phyloP scores from a whole-genome alignment of 2,888 invertebrate genomes.

The Xylota sylvarum region DNA sequence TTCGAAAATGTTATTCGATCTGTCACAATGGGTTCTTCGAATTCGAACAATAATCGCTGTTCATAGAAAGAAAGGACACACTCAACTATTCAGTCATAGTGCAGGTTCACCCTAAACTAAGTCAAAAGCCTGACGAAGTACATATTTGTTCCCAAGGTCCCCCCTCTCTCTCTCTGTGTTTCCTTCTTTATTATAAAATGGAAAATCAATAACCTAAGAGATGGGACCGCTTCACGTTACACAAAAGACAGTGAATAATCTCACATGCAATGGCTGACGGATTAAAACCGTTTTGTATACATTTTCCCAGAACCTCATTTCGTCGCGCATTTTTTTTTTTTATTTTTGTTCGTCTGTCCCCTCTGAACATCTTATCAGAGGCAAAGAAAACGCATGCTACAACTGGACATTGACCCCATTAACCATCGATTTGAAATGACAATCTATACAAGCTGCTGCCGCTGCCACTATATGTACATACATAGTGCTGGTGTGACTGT shows the following conservation, averaged over 20 bases:
- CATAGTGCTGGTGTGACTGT: constrained; percentile 5
- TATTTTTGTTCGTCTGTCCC: no score
- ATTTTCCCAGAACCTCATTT: not conserved
- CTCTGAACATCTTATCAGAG: constrained; percentile 24
- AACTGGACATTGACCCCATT: constrained; percentile 70
- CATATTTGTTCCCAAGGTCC: no score
- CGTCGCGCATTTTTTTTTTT: not conserved
- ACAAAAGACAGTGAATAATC: not conserved
- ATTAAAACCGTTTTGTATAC: constrained; percentile 7
- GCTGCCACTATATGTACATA: not conserved
- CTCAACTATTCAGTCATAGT: not conserved
- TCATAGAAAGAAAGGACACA: not conserved
- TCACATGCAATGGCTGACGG: not conserved
- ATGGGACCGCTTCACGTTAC: not conserved
- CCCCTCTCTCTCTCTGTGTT: not conserved
- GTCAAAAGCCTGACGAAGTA: not conserved
- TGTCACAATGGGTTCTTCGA: not conserved
- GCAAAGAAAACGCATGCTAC: constrained; percentile 49
- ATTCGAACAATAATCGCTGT: not conserved
- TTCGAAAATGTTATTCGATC: not conserved
- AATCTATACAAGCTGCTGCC: constrained; percentile 31
- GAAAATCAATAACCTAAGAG: not conserved
- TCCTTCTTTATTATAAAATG: not conserved
- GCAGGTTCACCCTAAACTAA: not conserved
- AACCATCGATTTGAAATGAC: constrained; percentile 61